Percentiles rank a stretch among this genome's conserved stretches.
Evolutionary conservation across 2,113 vertebrate species (phyloP).

Genomic region (Ursus arctos): DNA sequence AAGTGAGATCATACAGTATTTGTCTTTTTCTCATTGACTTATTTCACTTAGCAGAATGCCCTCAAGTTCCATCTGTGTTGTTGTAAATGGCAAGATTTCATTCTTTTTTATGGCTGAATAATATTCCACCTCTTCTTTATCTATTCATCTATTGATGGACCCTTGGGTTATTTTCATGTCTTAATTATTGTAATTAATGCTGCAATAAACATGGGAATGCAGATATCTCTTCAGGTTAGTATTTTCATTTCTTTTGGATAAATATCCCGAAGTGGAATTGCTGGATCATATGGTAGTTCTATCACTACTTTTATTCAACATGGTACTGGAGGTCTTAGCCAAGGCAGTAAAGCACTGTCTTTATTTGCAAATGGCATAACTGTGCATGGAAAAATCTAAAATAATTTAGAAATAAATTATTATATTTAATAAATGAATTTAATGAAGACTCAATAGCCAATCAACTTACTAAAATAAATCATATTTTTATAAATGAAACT

Average conservation of each 20-base stretch:
- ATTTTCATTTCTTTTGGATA: background rate
- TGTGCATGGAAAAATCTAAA: background rate
- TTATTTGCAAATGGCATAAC: background rate
- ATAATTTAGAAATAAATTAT: constrained; percentile 21
- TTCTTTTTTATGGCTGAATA: background rate
- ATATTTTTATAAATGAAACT: constrained; percentile 6
- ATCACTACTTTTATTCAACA: background rate
- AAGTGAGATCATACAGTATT: background rate
- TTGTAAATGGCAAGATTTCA: background rate
- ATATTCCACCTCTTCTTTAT: background rate
- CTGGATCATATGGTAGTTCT: background rate
- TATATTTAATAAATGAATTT: constrained; percentile 2
- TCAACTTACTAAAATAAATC: background rate
- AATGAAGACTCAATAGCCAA: background rate
- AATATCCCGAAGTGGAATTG: background rate
- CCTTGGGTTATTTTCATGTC: background rate
- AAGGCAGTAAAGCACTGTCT: background rate
- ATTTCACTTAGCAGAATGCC: background rate
- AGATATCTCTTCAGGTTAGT: background rate
- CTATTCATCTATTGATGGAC: background rate
- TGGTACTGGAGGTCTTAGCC: background rate
- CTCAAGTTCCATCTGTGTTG: background rate
- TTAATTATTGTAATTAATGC: background rate
- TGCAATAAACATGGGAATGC: background rate
- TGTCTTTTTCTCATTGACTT: background rate